phyloP scores from a whole-genome alignment of 2,888 invertebrate species.

The Sphinx pinastri region DNA sequence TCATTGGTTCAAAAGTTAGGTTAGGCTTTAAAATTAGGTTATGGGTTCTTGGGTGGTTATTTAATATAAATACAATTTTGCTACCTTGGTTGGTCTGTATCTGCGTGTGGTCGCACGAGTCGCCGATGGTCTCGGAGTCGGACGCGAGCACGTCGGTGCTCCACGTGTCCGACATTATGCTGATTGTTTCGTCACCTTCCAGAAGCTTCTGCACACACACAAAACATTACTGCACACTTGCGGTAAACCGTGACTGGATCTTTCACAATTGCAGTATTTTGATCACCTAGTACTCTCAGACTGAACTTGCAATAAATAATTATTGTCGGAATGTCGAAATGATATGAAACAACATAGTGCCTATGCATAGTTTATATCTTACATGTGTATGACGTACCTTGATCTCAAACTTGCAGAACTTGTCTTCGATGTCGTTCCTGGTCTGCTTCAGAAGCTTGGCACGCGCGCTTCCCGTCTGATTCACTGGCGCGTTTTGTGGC shows the following conservation, averaged over 20 bases:
- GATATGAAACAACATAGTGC: no score
- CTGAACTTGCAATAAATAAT: no score
- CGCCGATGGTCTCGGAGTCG: slow-evolving; percentile 97
- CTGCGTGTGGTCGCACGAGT: slow-evolving; percentile 85
- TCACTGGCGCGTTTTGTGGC: slow-evolving; percentile 67
- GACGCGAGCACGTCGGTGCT: slow-evolving; percentile 98
- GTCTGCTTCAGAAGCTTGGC: slow-evolving; percentile 90
- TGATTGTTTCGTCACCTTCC: slow-evolving; percentile 96
- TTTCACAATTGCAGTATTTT: no score
- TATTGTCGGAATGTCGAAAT: no score
- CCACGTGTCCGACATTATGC: slow-evolving; percentile 99
- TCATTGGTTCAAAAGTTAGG: no score
- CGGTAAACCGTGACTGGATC: no score
- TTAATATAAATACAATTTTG: neutral
- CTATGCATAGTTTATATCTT: neutral
- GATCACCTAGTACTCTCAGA: no score
- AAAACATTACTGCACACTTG: neutral
- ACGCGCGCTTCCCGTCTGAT: slow-evolving; percentile 66
- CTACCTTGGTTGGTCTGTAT: slow-evolving; percentile 61
- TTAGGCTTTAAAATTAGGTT: no score
- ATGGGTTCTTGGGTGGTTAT: no score
- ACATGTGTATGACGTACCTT: slow-evolving; percentile 72
- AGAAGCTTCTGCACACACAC: slow-evolving; percentile 77
- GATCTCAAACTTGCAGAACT: slow-evolving; percentile 99
- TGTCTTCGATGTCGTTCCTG: slow-evolving; percentile 97